A percentile compares a stretch with the other conserved stretches of the same genome.
These are phyloP conservation scores for Psilopogon haemacephalus DNA, from an alignment of 2,113 vertebrate genomes.

Conservation along the genomic window DNA sequence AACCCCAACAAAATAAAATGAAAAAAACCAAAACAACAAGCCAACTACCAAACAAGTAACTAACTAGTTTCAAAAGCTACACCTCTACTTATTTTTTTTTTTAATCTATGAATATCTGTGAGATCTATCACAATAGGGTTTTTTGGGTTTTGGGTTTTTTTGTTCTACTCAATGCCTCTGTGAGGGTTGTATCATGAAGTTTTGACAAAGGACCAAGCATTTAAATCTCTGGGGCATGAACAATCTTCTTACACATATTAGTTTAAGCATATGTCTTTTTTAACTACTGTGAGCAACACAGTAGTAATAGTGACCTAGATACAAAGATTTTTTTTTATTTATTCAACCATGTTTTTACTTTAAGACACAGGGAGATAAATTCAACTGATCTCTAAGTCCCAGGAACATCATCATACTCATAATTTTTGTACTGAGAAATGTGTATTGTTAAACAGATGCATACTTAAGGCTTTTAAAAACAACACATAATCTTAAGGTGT, in stretches of 20 bases:
- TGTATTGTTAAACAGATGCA: not conserved
- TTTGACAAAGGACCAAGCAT: not conserved
- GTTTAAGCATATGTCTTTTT: not conserved
- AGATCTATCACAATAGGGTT: not conserved
- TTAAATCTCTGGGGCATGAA: not conserved
- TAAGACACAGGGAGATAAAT: not conserved
- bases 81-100: not conserved
- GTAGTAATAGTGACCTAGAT: not conserved
- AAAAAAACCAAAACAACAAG: too few relatives aligned
- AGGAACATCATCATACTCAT: not conserved
- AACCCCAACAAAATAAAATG: fast-evolving
- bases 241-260: not conserved
- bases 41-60: too few relatives aligned
- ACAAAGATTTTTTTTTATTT: not conserved
- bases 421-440: not conserved
- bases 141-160: too few relatives aligned
- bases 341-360: not conserved
- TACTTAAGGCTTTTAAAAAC: not conserved
- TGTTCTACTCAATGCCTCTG: not conserved
- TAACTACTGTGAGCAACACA: not conserved
- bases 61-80: not conserved
- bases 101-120: not conserved
- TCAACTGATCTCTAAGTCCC: not conserved
- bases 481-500: not conserved
- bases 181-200: fast-evolving